Base-by-base conservation (phyloP, 2,113 vertebrate species). In the Falco punctatus region DNA sequence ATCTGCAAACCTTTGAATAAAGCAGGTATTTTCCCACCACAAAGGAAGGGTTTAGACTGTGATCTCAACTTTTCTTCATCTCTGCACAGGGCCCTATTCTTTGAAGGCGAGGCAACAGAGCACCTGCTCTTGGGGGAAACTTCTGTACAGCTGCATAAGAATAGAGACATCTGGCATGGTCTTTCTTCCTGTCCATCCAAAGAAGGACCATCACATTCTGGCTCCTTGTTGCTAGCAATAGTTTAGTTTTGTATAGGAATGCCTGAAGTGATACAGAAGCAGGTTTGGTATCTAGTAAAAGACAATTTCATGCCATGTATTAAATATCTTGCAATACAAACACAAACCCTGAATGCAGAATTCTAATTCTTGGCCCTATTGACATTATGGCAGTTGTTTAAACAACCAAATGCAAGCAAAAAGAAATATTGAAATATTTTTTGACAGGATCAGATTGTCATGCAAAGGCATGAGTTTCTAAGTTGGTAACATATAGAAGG, bases 331-430 rank as follows among this genome's bases (percentile, higher is more conserved):
- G 92, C 88, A 86, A 93, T 88, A 92, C 18, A 81, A 92, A 94
- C 32, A 80, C 84, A 94, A 96, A 90, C 49, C 16, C 88, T 85
- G 89, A 95, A 92, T 89, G 77, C 81, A 79, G 70, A 79, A 66
- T 44, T 72, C 46, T 46, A 61, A 70, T 62, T 74, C 27, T 71
- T 71, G 46, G 52, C 75, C 42, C 57, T 66, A 21, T 12, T 52
- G 87, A 79, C 74, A 35, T 54, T 80, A 77, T 12, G 49, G 58
- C 69, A 84, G 48, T 71, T 92, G 61, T 72, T 91, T 59, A 88
- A 91, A 85, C 61, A 94, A 91, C 81, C 1, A 11, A 32, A 70
- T 66, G 71, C 81, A 96, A 88, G 90, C 90, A 92, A 81, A 94
- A 72, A 65, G 30, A 95, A 86, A 66, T 91, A 73, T 49, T 86